Evolutionary conservation across 2,797 vertebrate species (phyloP).

Genomic region (Rhinatrema bivittatum): DNA sequence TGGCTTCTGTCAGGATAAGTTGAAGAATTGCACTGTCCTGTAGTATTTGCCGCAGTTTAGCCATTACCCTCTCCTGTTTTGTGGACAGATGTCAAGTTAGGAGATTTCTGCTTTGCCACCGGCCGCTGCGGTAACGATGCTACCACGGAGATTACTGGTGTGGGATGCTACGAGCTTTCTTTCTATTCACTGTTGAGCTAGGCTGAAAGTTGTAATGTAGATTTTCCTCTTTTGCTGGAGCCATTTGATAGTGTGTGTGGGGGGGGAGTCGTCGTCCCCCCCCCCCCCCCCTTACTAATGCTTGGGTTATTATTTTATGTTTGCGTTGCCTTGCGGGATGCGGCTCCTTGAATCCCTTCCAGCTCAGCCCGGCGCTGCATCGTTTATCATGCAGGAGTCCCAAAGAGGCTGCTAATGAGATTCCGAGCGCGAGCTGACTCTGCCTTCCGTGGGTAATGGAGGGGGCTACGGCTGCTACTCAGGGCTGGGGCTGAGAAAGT

Average conservation of each 20-base stretch:
- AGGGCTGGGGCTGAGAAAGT: conserved; percentile 58
- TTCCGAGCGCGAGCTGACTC: conserved; percentile 30
- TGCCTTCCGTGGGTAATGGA: conserved; percentile 36
- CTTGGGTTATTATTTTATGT: too few species aligned
- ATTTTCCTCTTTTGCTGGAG: conserved; percentile 3
- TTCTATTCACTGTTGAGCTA: neutral
- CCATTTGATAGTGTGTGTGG: neutral
- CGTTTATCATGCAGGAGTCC: conserved; percentile 57
- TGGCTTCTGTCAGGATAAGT: conserved; percentile 12
- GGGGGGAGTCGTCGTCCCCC: too few species aligned
- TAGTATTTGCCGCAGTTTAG: neutral
- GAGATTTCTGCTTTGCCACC: neutral
- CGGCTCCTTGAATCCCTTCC: conserved; percentile 58
- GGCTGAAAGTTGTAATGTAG: conserved; percentile 13
- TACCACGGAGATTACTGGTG: neutral
- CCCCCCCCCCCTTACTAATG: too few species aligned
- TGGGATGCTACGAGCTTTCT: neutral
- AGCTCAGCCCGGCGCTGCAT: conserved; percentile 68
- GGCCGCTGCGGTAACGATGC: conserved; percentile 27
- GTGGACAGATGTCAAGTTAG: conserved; percentile 8
- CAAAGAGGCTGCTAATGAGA: conserved; percentile 67
- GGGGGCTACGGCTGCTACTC: conserved; percentile 38
- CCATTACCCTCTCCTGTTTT: neutral
- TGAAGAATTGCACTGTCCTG: neutral
- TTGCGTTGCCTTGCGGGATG: conserved; percentile 28